phyloP scores from a whole-genome alignment of 2,113 vertebrate species.

The Tonatia bakeri region DNA sequence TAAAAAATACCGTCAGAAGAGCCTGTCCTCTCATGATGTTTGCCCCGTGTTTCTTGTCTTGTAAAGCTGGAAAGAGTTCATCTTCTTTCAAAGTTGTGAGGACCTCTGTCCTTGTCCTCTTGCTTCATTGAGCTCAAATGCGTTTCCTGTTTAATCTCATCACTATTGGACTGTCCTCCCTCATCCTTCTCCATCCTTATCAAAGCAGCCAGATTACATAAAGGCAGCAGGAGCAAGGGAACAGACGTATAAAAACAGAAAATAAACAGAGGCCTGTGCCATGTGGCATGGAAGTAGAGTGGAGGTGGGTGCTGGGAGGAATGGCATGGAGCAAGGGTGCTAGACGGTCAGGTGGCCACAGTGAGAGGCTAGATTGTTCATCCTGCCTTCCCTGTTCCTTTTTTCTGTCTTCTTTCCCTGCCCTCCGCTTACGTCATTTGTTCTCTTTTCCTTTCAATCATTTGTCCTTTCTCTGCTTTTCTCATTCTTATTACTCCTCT shows the following conservation, averaged over 20 bases:
- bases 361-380: background rate
- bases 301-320: background rate
- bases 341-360: background rate
- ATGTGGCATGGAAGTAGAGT: background rate
- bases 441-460: background rate
- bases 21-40: background rate
- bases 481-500: background rate
- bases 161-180: background rate
- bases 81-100: constrained; percentile 19
- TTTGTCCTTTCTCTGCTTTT: background rate
- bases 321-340: background rate
- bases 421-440: background rate
- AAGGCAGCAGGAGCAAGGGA: background rate
- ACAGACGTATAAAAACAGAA: background rate
- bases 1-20: constrained; percentile 10
- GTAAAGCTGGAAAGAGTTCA: background rate
- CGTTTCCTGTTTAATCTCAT: background rate
- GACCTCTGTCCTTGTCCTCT: background rate
- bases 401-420: background rate
- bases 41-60: background rate
- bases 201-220: constrained; percentile 7
- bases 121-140: background rate
- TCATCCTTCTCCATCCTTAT: constrained; percentile 24
- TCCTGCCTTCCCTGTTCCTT: background rate
- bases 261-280: background rate